These are phyloP conservation scores for Benitochromis conjunctus DNA, from an alignment of 2,113 vertebrate species.

Conservation along the genomic window DNA sequence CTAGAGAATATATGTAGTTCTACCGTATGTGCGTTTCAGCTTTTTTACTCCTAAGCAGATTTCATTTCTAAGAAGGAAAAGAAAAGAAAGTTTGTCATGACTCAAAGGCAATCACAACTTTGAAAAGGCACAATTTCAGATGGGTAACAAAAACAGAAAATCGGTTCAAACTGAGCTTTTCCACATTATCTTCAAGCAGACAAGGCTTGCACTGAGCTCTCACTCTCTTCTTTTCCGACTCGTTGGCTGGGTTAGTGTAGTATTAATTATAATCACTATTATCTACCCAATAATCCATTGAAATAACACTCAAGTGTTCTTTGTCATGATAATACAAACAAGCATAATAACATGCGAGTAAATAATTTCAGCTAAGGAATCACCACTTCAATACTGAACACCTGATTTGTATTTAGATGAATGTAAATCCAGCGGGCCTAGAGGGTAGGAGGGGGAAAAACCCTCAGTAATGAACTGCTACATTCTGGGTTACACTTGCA, in stretches of 20 bases:
- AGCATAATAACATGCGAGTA: background rate
- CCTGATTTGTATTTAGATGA: conserved; percentile 62
- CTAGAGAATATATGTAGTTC: background rate
- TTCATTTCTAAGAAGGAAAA: background rate
- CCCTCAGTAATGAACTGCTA: conserved; percentile 49
- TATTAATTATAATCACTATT: background rate
- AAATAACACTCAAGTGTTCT: background rate
- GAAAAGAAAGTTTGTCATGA: background rate
- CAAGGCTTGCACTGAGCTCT: background rate
- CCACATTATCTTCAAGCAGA: background rate
- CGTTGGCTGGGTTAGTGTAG: background rate
- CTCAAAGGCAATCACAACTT: background rate
- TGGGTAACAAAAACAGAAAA: conserved; percentile 7
- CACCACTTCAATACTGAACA: conserved; percentile 8
- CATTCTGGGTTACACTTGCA: conserved; percentile 33
- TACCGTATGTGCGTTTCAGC: background rate
- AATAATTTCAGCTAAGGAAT: conserved; percentile 1
- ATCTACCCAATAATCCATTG: conserved; percentile 2
- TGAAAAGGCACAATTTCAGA: background rate
- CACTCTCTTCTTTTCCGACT: background rate
- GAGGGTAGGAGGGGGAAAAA: background rate
- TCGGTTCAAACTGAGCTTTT: background rate
- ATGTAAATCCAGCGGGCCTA: conserved; percentile 43
- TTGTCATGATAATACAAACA: conserved; percentile 5
- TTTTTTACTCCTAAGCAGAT: background rate